These are phyloP conservation scores for Menidia beryllina DNA, from an alignment of 2,113 vertebrate species.

Conservation along the genomic window DNA sequence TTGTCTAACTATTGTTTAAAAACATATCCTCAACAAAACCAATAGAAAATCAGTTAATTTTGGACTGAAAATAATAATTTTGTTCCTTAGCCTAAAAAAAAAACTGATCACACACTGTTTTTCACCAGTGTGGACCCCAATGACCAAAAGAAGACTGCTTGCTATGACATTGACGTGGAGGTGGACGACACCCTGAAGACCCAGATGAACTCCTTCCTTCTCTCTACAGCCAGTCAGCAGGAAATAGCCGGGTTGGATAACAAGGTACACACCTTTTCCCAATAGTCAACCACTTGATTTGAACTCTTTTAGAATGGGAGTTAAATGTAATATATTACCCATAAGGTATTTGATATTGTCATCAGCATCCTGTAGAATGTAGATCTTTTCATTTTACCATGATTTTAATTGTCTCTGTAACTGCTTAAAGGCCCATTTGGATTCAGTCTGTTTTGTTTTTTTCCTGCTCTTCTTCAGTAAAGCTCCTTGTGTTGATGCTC, in stretches of 20 bases:
- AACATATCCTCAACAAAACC: no score
- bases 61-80: no score
- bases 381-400: background rate
- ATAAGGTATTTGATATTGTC: background rate
- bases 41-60: no score
- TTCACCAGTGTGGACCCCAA: conserved; percentile 93
- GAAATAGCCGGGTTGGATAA: conserved; percentile 98
- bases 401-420: background rate
- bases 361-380: background rate
- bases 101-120: background rate
- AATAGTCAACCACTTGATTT: background rate
- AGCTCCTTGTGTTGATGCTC: background rate
- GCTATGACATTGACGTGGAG: conserved; percentile 99
- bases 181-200: conserved; percentile 98
- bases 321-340: background rate
- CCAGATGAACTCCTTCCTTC: conserved; percentile 99
- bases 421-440: background rate
- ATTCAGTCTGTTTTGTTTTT: background rate
- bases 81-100: no score
- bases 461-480: background rate
- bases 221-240: conserved; percentile 98
- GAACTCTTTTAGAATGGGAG: no score
- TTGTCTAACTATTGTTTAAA: no score
- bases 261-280: conserved; percentile 83
- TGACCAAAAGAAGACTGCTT: conserved; percentile 99